A percentile compares a stretch with the other conserved stretches of the same genome.
Evolutionary conservation across 2,888 invertebrate genomes (phyloP).

Genomic region (Metallyticus violacea): DNA sequence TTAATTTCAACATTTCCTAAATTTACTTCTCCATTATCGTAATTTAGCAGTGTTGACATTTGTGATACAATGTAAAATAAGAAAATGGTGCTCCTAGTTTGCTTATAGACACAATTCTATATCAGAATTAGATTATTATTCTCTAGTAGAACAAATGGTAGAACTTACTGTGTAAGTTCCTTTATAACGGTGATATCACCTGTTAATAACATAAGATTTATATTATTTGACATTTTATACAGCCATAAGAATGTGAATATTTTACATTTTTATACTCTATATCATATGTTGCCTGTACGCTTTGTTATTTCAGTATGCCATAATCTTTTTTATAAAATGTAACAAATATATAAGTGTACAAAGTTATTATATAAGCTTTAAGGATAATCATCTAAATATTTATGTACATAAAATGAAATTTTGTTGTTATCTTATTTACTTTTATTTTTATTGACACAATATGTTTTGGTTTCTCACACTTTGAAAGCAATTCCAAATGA

Average conservation of each 20-base stretch:
- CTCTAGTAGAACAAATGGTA: background rate
- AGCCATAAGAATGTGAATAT: background rate
- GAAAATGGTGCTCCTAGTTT: slow-evolving; percentile 1
- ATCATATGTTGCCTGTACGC: background rate
- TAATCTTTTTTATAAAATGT: background rate
- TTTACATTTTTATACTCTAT: background rate
- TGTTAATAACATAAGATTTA: background rate
- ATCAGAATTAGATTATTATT: background rate
- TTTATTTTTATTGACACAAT: background rate
- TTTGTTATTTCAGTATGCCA: background rate
- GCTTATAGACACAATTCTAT: slow-evolving; percentile 3
- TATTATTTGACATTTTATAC: background rate
- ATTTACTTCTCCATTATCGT: background rate
- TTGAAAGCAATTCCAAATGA: slow-evolving; percentile 7
- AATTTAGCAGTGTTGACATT: background rate
- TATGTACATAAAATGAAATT: background rate
- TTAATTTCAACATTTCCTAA: background rate
- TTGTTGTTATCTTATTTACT: background rate
- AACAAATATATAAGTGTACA: background rate
- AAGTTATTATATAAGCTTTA: slow-evolving; percentile 9
- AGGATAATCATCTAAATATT: background rate
- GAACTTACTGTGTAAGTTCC: background rate
- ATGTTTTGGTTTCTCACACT: background rate
- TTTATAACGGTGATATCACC: background rate
- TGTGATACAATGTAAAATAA: background rate